phyloP scores from a whole-genome alignment of 2,113 vertebrate species.

The Nymphicus hollandicus region DNA sequence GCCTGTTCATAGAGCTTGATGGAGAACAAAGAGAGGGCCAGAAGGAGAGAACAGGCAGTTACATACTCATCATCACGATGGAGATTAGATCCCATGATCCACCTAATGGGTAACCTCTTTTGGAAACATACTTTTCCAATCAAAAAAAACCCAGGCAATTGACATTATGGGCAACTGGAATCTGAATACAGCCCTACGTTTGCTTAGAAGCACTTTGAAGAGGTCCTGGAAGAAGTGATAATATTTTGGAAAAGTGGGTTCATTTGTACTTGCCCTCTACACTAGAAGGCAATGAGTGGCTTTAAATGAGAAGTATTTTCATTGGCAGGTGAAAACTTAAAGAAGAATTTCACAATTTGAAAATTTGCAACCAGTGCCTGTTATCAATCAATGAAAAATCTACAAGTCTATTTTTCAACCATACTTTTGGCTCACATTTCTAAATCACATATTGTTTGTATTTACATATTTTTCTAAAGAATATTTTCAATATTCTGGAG shows the following conservation, averaged over 20 bases:
- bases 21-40: neutral
- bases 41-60: neutral
- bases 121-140: neutral
- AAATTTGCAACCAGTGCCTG: neutral
- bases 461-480: conserved; percentile 49
- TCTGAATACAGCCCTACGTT: neutral
- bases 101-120: accelerated
- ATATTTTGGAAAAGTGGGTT: neutral
- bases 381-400: conserved; percentile 33
- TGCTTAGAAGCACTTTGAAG: neutral
- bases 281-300: neutral
- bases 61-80: neutral
- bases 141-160: neutral
- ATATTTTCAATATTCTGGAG: conserved; percentile 46
- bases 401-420: conserved; percentile 43
- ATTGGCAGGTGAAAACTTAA: conserved; percentile 8
- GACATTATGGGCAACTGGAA: neutral
- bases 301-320: neutral
- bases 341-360: neutral
- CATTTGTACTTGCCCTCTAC: neutral
- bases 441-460: conserved; percentile 63
- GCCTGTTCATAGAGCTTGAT: neutral
- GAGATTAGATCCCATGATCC: accelerated
- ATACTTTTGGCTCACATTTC: conserved; percentile 35
- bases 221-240: neutral